Evolutionary conservation across 2,797 vertebrate genomes (phyloP).

Genomic region (Rhadinocentrus ornatus): DNA sequence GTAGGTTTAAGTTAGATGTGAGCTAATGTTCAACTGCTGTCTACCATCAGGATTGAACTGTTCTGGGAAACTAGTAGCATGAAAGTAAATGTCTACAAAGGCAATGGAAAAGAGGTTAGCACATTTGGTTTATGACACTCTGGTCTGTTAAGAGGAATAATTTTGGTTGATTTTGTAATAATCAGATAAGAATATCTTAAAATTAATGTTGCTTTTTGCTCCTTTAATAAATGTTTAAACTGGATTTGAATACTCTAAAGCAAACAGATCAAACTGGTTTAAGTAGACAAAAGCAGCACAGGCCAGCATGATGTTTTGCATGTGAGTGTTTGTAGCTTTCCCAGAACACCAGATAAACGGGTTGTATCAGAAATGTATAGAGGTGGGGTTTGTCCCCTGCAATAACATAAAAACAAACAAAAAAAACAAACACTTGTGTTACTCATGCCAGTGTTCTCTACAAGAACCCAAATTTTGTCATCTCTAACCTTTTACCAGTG

Average conservation of each 20-base stretch:
- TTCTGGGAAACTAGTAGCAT: slow-evolving; percentile 8
- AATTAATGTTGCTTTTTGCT: background rate
- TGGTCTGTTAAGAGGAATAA: background rate
- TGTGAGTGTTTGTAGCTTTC: slow-evolving; percentile 26
- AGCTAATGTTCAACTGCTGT: slow-evolving; percentile 59
- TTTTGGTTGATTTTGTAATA: background rate
- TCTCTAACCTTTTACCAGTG: background rate
- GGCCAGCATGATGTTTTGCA: slow-evolving; percentile 6
- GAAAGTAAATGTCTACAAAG: slow-evolving; percentile 8
- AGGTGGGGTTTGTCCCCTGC: slow-evolving; percentile 40
- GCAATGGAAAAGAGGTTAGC: background rate
- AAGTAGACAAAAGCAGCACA: slow-evolving; percentile 2
- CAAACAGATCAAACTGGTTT: slow-evolving; percentile 10
- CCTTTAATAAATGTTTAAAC: background rate
- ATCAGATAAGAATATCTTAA: background rate
- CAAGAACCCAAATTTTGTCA: background rate
- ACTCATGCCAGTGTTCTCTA: slow-evolving; percentile 22
- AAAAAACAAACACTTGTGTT: slow-evolving; percentile 34
- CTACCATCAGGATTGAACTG: slow-evolving; percentile 37
- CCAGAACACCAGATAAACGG: slow-evolving; percentile 55
- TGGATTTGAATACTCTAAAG: background rate
- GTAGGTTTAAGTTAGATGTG: slow-evolving; percentile 44
- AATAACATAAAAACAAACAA: too few relatives aligned
- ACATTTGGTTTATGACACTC: slow-evolving; percentile 13
- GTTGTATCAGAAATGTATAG: slow-evolving; percentile 50